Evolutionary conservation across 2,888 invertebrate genomes (phyloP), one percentile per base, ranked within the genome.

Genomic region (Tiliacea aurago): DNA sequence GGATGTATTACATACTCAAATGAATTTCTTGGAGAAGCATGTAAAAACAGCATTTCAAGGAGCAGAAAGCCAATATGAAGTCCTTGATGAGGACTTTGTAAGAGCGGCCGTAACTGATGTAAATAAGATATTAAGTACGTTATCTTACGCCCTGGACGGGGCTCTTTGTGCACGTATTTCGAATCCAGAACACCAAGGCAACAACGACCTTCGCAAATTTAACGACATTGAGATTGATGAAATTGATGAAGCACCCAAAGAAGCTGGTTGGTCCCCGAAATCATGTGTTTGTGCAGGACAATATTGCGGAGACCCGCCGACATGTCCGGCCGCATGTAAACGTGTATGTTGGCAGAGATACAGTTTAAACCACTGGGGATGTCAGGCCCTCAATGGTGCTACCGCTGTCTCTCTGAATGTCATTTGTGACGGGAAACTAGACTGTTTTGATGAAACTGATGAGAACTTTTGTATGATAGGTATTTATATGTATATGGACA

Each of bases 391-490:
- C 9, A 88, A 86, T 49, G 88, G 87, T 0, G 82, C 84, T 2
- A 82, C 81, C 20, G 87, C 86, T 61, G 86, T 95, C 11, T 66
- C 91, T 4, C 64, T 95, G 20, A 89, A 93, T 80, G 78, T 84
- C 2, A 62, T 95, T 55, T 95, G 96, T 80, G 95, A 96, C 76
- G 95, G 96, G 0, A 95, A 94, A 91, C 77, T 92, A 23, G 96
- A 96, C 75, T 96, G 96, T 81, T 90, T 86, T 68, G 94, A 95
- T 83, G 92, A 94, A 86, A 88, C 90, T 45, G 96, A 96, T 84
- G 96, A 96, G 87, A 83, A 47, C 41, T 88, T 73, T 59, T 96
- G 96, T 80, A 80, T 80, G n/a, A 67, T 68, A 80, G 92, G 94
- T 94, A 89, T 43, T 53, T 20, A 55, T 23, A 61, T n/a, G n/a